Percentiles rank a stretch among this genome's conserved stretches.
Evolutionary conservation across 2,888 invertebrate genomes (phyloP).

Genomic region (Panopea generosa): DNA sequence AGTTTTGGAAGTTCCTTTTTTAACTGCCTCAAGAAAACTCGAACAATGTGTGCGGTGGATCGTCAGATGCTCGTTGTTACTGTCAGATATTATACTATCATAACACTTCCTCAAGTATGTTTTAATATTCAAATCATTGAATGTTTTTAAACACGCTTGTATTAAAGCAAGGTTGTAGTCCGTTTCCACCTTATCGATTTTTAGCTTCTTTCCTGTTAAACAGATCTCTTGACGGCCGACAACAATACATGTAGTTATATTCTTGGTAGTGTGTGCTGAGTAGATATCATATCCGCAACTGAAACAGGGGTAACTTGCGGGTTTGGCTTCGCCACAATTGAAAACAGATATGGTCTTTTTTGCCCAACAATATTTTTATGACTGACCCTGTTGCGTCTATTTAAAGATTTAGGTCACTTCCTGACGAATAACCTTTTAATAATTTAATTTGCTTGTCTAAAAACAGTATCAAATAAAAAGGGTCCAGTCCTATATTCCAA

Average conservation of each 20-base stretch:
- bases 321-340: slow-evolving; percentile 33
- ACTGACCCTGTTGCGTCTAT: slow-evolving; percentile 39
- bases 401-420: slow-evolving; percentile 8
- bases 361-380: slow-evolving; percentile 6
- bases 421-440: background rate
- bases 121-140: slow-evolving; percentile 20
- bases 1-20: background rate
- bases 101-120: slow-evolving; percentile 5
- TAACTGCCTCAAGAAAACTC: slow-evolving; percentile 5
- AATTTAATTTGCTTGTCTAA: background rate
- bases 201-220: background rate
- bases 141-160: slow-evolving; percentile 14
- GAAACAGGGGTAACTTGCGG: slow-evolving; percentile 24
- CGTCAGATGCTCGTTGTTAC: slow-evolving; percentile 1
- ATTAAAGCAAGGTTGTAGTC: slow-evolving; percentile 29
- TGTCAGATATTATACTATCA: background rate
- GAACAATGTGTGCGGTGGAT: slow-evolving; percentile 19
- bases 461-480: background rate
- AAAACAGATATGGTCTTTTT: slow-evolving; percentile 31
- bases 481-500: background rate
- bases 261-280: slow-evolving; percentile 15
- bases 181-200: slow-evolving; percentile 25
- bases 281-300: slow-evolving; percentile 21
- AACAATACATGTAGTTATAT: slow-evolving; percentile 21
- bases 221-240: background rate